phyloP scores from a whole-genome alignment of 2,797 vertebrate genomes.

The Oryzias sinensis region DNA sequence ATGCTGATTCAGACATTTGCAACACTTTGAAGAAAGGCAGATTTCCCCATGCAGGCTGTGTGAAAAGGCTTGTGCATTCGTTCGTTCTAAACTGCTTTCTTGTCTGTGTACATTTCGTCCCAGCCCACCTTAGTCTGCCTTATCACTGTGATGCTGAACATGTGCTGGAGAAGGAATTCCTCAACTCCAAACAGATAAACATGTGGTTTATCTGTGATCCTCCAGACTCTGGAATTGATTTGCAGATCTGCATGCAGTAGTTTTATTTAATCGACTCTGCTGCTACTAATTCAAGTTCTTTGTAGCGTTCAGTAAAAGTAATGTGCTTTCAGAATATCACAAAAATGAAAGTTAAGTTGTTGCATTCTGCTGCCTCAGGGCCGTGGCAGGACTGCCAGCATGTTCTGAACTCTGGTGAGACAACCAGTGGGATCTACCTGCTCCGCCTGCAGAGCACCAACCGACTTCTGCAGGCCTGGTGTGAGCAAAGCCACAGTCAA shows the following conservation, averaged over 20 bases:
- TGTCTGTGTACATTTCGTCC: constrained; percentile 27
- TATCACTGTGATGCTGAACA: constrained; percentile 40
- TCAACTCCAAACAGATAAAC: constrained; percentile 40
- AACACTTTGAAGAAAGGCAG: constrained; percentile 4
- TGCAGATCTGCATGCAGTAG: neutral
- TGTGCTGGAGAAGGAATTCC: constrained; percentile 40
- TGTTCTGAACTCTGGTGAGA: constrained; percentile 77
- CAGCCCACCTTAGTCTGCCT: constrained; percentile 13
- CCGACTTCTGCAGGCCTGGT: constrained; percentile 85
- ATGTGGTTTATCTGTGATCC: constrained; percentile 25
- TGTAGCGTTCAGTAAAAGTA: too few relatives aligned
- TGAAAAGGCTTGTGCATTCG: neutral
- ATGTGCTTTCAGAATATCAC: too few relatives aligned
- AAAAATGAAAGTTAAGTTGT: neutral
- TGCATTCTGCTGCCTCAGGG: constrained; percentile 64
- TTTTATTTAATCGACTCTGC: too few relatives aligned
- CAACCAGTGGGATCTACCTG: constrained; percentile 83
- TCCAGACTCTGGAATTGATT: constrained; percentile 25
- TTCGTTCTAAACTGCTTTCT: constrained; percentile 15
- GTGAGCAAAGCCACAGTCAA: constrained; percentile 82
- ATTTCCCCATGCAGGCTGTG: constrained; percentile 7
- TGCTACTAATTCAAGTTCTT: too few relatives aligned
- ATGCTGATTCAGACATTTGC: too few relatives aligned
- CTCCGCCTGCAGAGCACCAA: constrained; percentile 76
- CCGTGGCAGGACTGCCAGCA: constrained; percentile 89